Evolutionary conservation across 2,888 invertebrate genomes (phyloP).

Genomic region (Arge pagana): DNA sequence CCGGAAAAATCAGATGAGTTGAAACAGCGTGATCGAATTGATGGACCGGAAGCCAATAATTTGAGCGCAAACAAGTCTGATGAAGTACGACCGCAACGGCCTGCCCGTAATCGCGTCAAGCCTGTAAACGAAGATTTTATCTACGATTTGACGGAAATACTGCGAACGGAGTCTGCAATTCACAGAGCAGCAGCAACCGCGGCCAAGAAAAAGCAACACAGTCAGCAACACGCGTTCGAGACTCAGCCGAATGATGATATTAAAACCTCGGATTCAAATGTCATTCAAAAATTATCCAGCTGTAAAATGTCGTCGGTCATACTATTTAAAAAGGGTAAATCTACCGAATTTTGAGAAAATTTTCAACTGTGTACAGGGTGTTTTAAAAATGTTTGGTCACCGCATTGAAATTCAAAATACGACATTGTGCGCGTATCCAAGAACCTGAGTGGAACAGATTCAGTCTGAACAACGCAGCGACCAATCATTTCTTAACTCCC

Average conservation of each 20-base stretch:
- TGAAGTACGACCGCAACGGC: slow-evolving; percentile 59
- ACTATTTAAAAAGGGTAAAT: slow-evolving; percentile 1
- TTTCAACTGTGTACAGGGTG: too few species aligned
- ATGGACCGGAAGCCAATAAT: slow-evolving; percentile 3
- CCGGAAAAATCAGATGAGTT: too few species aligned
- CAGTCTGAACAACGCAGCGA: too few species aligned
- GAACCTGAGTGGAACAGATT: too few species aligned
- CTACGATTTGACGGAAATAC: slow-evolving; percentile 66
- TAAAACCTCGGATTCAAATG: too few species aligned
- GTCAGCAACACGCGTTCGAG: slow-evolving; percentile 4
- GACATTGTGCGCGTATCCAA: too few species aligned
- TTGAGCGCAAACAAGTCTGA: slow-evolving; percentile 33
- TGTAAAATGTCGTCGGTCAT: neutral
- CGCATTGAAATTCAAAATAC: too few species aligned
- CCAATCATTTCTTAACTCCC: too few species aligned
- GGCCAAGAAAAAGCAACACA: slow-evolving; percentile 4
- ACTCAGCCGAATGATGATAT: neutral
- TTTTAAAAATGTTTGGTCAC: too few species aligned
- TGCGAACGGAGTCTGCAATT: slow-evolving; percentile 27
- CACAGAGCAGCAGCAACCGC: slow-evolving; percentile 3
- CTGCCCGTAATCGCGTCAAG: slow-evolving; percentile 69
- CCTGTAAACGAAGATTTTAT: slow-evolving; percentile 73
- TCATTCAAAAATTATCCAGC: slow-evolving; percentile 2
- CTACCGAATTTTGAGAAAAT: too few species aligned
- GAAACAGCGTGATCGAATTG: too few species aligned